Conservation (phyloP, 2,888 invertebrate species). For the Nemurella pictetii region DNA sequence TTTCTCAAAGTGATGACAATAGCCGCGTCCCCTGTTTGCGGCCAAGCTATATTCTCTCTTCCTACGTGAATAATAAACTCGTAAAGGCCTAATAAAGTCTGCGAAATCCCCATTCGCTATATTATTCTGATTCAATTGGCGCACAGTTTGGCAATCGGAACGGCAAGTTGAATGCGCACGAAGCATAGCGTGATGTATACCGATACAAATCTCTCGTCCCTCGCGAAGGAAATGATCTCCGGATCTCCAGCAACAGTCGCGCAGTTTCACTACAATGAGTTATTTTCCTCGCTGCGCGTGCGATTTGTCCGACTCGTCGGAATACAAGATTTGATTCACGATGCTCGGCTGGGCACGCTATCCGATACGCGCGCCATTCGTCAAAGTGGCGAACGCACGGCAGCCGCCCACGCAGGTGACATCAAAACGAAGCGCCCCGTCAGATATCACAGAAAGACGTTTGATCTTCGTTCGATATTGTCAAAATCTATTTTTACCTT, state of each 20-base stretch:
- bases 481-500: neutral
- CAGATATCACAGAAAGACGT: neutral
- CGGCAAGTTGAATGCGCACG: neutral
- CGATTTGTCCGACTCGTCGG: neutral
- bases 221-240: constrained; percentile 9
- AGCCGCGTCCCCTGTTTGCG: neutral
- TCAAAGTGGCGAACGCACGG: neutral
- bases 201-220: constrained; percentile 7
- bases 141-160: neutral
- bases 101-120: neutral
- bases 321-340: neutral
- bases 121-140: neutral
- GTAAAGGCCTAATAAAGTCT: neutral
- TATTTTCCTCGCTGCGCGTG: neutral
- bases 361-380: neutral
- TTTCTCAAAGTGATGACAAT: neutral
- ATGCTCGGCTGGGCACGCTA: neutral
- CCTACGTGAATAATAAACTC: neutral
- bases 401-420: neutral
- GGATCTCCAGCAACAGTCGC: neutral
- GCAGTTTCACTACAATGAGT: neutral
- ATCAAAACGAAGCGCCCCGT: neutral
- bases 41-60: neutral
- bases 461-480: neutral
- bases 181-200: neutral